phyloP scores from a whole-genome alignment of 2,797 vertebrate genomes.

The Karalla daura region DNA sequence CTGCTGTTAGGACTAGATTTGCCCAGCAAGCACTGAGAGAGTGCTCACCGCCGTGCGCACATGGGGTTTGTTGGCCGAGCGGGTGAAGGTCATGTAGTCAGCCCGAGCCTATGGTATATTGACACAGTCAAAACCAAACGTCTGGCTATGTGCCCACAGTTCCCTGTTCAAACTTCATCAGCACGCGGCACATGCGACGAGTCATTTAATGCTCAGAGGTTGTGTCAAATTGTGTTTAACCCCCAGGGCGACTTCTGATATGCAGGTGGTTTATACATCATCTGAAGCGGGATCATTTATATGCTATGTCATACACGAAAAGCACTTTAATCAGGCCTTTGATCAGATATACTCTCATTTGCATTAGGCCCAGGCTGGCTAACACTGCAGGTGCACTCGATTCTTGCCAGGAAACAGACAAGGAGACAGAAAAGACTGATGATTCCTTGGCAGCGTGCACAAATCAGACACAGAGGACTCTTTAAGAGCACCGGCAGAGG shows the following conservation, averaged over 20 bases:
- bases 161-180: constrained; percentile 59
- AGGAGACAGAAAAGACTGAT: constrained; percentile 54
- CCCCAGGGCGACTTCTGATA: constrained; percentile 31
- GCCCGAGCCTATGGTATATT: constrained; percentile 60
- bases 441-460: constrained; percentile 60
- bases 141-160: constrained; percentile 18
- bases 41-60: constrained; percentile 36
- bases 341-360: constrained; percentile 70
- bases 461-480: constrained; percentile 65
- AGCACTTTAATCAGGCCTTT: constrained; percentile 63
- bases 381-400: constrained; percentile 75
- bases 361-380: constrained; percentile 67
- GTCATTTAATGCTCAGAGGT: constrained; percentile 29
- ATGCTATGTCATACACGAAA: constrained; percentile 62
- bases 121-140: constrained; percentile 62
- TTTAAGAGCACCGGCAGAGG: constrained; percentile 57
- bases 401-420: constrained; percentile 68
- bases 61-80: constrained; percentile 49
- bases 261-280: constrained; percentile 36
- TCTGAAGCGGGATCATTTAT: constrained; percentile 62
- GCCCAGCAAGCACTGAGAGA: constrained; percentile 33
- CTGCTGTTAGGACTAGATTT: constrained; percentile 39
- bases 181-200: constrained; percentile 32
- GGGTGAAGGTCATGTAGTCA: constrained; percentile 68
- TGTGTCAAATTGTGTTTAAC: constrained; percentile 57